Conservation (phyloP, 2,113 vertebrate genomes). For the Semicossyphus pulcher region DNA sequence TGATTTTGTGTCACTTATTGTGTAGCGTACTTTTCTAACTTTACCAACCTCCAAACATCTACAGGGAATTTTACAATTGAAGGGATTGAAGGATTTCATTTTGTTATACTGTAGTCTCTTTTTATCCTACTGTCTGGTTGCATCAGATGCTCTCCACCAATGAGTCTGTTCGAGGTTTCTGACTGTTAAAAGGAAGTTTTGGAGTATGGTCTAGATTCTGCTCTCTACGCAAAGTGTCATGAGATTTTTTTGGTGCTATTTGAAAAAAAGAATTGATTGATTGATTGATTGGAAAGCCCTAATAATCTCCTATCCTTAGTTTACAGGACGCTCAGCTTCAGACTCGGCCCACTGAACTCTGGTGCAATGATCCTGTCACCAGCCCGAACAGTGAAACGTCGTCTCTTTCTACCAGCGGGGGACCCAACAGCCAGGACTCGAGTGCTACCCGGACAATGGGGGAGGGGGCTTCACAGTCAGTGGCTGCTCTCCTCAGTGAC, state of each 20-base stretch:
- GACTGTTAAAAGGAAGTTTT: too few species aligned
- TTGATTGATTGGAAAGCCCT: background rate
- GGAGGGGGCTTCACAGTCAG: conserved; percentile 78
- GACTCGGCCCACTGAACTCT: conserved; percentile 69
- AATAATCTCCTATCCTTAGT: conserved; percentile 39
- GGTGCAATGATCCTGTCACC: conserved; percentile 65
- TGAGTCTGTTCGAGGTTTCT: too few species aligned
- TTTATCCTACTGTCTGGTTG: too few species aligned
- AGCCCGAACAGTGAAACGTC: conserved; percentile 62
- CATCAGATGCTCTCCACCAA: too few species aligned
- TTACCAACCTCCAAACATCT: too few species aligned
- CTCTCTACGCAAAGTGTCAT: background rate
- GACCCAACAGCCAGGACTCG: conserved; percentile 42
- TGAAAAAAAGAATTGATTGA: background rate
- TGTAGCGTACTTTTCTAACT: background rate
- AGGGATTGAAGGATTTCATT: too few species aligned
- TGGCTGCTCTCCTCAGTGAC: conserved; percentile 85
- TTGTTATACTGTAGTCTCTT: too few species aligned
- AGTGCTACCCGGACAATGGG: conserved; percentile 39
- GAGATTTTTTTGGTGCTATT: background rate
- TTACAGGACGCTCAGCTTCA: conserved; percentile 67
- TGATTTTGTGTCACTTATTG: background rate
- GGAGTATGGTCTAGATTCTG: too few species aligned
- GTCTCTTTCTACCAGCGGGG: conserved; percentile 31
- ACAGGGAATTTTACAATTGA: too few species aligned